Evolutionary conservation across 2,888 invertebrate genomes (phyloP).

Genomic region (Junonia oenone): DNA sequence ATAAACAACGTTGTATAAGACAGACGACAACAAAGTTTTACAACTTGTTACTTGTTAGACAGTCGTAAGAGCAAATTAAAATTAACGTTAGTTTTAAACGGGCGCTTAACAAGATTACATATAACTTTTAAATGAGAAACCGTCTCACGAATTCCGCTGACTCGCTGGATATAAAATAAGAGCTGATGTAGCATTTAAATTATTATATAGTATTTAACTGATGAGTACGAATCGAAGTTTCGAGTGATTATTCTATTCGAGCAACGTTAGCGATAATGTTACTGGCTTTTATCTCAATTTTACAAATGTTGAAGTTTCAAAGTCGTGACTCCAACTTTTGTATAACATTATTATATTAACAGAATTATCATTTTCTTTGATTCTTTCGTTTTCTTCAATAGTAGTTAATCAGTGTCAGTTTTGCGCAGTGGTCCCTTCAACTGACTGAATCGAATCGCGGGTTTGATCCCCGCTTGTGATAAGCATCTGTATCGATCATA

Average conservation of each 20-base stretch:
- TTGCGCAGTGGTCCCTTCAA: too few relatives aligned
- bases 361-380: too few relatives aligned
- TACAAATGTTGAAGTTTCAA: background rate
- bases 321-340: background rate
- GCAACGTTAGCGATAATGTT: background rate
- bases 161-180: conserved; percentile 4
- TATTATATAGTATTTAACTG: background rate
- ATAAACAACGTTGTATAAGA: background rate
- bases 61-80: conserved; percentile 31
- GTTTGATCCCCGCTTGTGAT: too few relatives aligned
- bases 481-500: too few relatives aligned
- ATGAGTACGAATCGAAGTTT: background rate
- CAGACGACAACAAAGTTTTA: conserved; percentile 11
- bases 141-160: conserved; percentile 29
- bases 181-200: conserved; percentile 10
- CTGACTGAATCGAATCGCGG: too few relatives aligned
- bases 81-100: conserved; percentile 25
- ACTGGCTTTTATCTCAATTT: background rate
- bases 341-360: too few relatives aligned
- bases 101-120: conserved; percentile 46
- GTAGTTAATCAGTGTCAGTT: too few relatives aligned
- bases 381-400: too few relatives aligned
- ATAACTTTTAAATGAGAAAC: conserved; percentile 49
- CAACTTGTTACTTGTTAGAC: conserved; percentile 35
- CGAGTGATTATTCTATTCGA: background rate